Base-by-base conservation (phyloP, 1,140 invertebrate genomes). In the Mya arenaria region DNA sequence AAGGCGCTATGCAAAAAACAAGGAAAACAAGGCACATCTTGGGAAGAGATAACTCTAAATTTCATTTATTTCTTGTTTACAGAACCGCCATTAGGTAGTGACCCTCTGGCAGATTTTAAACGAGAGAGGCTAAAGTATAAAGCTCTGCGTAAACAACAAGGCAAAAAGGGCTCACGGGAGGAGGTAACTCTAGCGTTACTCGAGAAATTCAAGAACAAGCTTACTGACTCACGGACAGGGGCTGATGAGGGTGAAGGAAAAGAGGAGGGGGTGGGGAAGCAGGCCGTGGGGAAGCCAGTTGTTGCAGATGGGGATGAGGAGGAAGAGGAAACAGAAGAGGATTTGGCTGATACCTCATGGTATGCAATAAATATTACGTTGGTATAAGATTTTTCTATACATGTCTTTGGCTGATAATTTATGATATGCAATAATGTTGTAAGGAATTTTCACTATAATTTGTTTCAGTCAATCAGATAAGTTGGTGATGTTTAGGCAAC, bases 151-250 rank as follows among this genome's bases (percentile, higher is more conserved):
- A 93, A 95, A 82, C 93, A 95, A 84, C 89, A 96, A 62, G 94
- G 95, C 3, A 95, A 95, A 85, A 97, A 90, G 68, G 90, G 92
- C 25, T 89, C 89, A 39, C 85, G 94, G 28, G 94, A 95, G 86
- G 90, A 88, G 6, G 86, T 92, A 56, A 98, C 97, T 0, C 92
- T 98, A 58, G 93, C 95, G 41, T 89, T 98, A 34, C 91, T 99
- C 52, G 95, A 95, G 0, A 97, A 97, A 91, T 99, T 99, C 89
- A 96, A 96, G 90, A 95, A 93, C 3, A 97, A 96, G 92, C 91
- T 98, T 32, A 93, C 95, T 58, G 72, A 90, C 85, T 89, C 87
- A n/a, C n/a, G n/a, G n/a, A n/a, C n/a, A n/a, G n/a, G n/a, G n/a
- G n/a, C n/a, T 86, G 91, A 93, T 84, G 86, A 90, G 84, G 89